phyloP scores from a whole-genome alignment of 2,797 vertebrate genomes.

The Neomorphus geoffroyi region DNA sequence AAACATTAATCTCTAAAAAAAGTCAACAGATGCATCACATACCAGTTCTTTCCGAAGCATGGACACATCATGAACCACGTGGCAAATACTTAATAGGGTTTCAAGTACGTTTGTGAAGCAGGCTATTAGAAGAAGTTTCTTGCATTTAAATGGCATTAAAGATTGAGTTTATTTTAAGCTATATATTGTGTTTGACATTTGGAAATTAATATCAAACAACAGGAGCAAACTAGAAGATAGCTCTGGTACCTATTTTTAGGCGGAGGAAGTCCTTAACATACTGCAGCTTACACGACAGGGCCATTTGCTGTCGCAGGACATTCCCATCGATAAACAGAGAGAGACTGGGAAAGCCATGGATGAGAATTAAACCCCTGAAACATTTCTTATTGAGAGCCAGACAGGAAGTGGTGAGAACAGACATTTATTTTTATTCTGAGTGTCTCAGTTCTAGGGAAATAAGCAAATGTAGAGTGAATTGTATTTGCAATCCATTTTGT shows the following conservation, averaged over 20 bases:
- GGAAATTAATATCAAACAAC: constrained; percentile 16
- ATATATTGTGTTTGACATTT: constrained; percentile 4
- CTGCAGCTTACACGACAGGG: not conserved
- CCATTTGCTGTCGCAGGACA: not conserved
- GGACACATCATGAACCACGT: not conserved
- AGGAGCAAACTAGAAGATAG: not conserved
- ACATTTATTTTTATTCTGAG: constrained; percentile 29
- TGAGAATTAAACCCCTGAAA: constrained; percentile 8
- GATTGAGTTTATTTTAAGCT: constrained; percentile 31
- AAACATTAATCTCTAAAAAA: not conserved
- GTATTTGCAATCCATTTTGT: constrained; percentile 6
- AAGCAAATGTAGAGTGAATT: not conserved
- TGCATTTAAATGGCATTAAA: constrained; percentile 44
- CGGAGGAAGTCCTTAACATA: not conserved
- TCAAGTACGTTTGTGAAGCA: constrained; percentile 7
- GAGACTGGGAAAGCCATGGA: not conserved
- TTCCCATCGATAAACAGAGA: not conserved
- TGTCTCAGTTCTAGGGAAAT: constrained; percentile 27
- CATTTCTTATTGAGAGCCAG: not conserved
- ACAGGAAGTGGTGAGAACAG: constrained; percentile 35
- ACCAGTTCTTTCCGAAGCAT: not conserved
- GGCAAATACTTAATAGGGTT: not conserved
- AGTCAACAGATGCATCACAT: not conserved
- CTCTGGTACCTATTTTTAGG: not conserved
- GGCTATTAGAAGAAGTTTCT: not conserved